Evolutionary conservation across 2,113 vertebrate species (phyloP).

Genomic region (Nothocercus nigrocapillus): DNA sequence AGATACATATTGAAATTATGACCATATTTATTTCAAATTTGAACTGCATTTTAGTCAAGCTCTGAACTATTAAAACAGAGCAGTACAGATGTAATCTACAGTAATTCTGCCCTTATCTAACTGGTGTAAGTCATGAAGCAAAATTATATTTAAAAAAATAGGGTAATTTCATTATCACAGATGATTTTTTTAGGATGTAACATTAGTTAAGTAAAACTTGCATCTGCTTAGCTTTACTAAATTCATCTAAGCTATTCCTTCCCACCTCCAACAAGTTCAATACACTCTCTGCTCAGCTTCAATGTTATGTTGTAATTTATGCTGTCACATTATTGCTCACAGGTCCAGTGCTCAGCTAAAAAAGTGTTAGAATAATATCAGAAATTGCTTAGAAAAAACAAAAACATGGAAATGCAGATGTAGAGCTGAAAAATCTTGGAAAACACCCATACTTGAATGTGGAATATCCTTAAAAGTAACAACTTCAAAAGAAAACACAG

Average conservation of each 20-base stretch:
- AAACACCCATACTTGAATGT: neutral
- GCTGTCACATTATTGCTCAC: neutral
- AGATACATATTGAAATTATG: neutral
- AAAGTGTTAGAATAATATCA: neutral
- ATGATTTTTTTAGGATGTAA: slow-evolving; percentile 17
- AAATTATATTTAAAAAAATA: neutral
- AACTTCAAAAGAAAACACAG: neutral
- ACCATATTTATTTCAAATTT: neutral
- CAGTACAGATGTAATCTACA: neutral
- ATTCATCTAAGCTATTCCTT: neutral
- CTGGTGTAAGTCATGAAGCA: neutral
- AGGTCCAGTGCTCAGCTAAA: neutral
- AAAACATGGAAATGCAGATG: neutral
- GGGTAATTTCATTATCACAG: slow-evolving; percentile 22
- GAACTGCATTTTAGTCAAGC: neutral
- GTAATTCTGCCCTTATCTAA: neutral
- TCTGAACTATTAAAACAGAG: neutral
- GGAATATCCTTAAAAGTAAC: neutral
- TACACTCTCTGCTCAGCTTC: neutral
- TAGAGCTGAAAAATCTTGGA: neutral
- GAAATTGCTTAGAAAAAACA: neutral
- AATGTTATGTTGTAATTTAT: neutral
- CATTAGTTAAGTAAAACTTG: slow-evolving; percentile 68
- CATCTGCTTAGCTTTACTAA: slow-evolving; percentile 26
- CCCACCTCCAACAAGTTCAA: neutral